These are phyloP conservation scores for Acrobasis repandana DNA, from an alignment of 2,888 invertebrate genomes.

Conservation along the genomic window DNA sequence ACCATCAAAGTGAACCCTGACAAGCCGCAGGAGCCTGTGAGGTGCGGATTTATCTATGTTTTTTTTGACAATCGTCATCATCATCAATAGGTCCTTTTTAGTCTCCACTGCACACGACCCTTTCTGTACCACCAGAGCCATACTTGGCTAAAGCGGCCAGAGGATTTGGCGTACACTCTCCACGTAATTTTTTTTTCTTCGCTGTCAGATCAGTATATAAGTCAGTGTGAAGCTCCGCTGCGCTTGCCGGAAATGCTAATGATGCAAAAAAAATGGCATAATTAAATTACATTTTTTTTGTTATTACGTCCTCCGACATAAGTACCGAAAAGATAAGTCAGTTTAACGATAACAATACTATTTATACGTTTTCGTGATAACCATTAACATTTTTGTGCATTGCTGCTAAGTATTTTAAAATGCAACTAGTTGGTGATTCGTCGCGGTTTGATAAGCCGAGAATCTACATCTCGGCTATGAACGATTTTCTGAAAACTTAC, in stretches of 20 bases:
- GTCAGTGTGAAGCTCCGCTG: too few species aligned
- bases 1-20: conserved; percentile 89
- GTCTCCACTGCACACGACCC: too few species aligned
- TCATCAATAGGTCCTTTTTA: too few species aligned
- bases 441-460: not conserved
- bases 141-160: too few species aligned
- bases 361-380: not conserved
- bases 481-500: not conserved
- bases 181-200: too few species aligned
- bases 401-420: not conserved
- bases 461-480: not conserved
- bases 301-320: not conserved
- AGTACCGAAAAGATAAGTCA: not conserved
- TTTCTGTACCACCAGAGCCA: too few species aligned
- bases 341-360: not conserved
- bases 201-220: too few species aligned
- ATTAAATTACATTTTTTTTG: too few species aligned
- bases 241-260: too few species aligned
- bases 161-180: too few species aligned
- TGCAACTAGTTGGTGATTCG: not conserved
- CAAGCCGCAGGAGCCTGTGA: conserved; percentile 90
- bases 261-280: too few species aligned
- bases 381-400: conserved; percentile 1
- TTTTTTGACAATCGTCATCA: too few species aligned
- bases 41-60: conserved; percentile 73